Percentiles rank a stretch among this genome's conserved stretches.
These are phyloP conservation scores for Hypotaenidia okinawae DNA, from an alignment of 2,797 vertebrate genomes.

Conservation along the genomic window DNA sequence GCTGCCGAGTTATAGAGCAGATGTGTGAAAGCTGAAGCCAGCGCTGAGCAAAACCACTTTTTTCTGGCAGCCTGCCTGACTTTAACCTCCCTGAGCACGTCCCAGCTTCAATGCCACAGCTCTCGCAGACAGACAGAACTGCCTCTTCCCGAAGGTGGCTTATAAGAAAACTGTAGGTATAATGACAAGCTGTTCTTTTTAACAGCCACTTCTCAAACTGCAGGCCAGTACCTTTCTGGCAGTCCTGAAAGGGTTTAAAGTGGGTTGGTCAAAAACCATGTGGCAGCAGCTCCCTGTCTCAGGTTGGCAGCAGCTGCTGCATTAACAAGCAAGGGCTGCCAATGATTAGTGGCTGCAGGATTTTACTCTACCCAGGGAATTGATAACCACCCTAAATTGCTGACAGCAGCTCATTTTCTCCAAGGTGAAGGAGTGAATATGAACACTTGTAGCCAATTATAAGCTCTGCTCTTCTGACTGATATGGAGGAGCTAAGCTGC, in stretches of 20 bases:
- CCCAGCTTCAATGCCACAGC: background rate
- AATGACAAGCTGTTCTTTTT: background rate
- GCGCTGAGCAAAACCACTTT: background rate
- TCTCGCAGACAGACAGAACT: background rate
- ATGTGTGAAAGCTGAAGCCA: background rate
- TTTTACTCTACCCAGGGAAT: background rate
- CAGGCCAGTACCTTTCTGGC: background rate
- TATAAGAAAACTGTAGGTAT: background rate
- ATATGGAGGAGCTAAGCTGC: background rate
- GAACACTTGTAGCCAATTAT: background rate
- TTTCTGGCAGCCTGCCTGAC: background rate
- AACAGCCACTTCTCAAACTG: background rate
- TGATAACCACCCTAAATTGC: constrained; percentile 1
- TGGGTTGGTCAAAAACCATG: background rate
- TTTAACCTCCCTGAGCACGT: background rate
- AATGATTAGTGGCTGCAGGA: background rate
- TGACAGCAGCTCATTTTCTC: constrained; percentile 1
- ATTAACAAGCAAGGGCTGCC: background rate
- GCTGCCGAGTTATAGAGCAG: background rate
- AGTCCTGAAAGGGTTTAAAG: background rate
- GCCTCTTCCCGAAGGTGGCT: background rate
- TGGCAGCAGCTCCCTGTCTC: background rate
- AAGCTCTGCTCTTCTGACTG: background rate
- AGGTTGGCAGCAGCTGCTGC: background rate
- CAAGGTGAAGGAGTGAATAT: background rate